phyloP scores from a whole-genome alignment of 2,888 invertebrate genomes.

The Dryocosmus kuriphilus region DNA sequence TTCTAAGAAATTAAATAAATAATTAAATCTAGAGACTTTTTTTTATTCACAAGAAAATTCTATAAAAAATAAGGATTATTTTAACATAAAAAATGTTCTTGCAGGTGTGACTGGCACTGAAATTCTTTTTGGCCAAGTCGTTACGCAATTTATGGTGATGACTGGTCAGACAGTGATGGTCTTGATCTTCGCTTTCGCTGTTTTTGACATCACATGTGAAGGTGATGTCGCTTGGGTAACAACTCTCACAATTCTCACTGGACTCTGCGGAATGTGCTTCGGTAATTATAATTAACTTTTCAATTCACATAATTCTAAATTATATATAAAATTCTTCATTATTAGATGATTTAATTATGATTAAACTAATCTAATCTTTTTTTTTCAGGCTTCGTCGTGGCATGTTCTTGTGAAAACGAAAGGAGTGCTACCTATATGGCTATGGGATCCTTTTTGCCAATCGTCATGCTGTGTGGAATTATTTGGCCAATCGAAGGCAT shows the following conservation, averaged over 20 bases:
- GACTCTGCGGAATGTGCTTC: constrained; percentile 95
- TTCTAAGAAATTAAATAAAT: too few relatives aligned
- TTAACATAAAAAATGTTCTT: constrained; percentile 22
- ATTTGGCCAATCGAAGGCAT: constrained; percentile 98
- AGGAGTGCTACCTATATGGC: constrained; percentile 91
- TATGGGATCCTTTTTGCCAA: constrained; percentile 91
- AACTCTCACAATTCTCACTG: constrained; percentile 88
- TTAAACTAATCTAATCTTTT: constrained; percentile 21
- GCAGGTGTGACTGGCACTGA: constrained; percentile 85
- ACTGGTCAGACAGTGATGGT: constrained; percentile 89
- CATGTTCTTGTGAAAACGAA: constrained; percentile 89
- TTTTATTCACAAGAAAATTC: too few relatives aligned
- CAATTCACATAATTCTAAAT: not conserved
- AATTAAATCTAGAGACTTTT: too few relatives aligned
- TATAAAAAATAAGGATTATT: not conserved
- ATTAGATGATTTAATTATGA: not conserved
- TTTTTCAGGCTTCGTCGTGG: constrained; percentile 87
- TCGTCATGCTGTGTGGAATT: constrained; percentile 92
- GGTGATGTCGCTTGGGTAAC: constrained; percentile 88
- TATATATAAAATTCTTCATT: not conserved
- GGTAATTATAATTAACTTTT: constrained; percentile 79
- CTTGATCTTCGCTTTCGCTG: constrained; percentile 86
- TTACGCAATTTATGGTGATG: constrained; percentile 93
- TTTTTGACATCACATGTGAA: constrained; percentile 87
- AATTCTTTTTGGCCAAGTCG: constrained; percentile 91